Percentiles rank a stretch among this genome's conserved stretches.
These are phyloP conservation scores for Sycophaga agraensis DNA, from an alignment of 1,140 invertebrate genomes.

Conservation along the genomic window DNA sequence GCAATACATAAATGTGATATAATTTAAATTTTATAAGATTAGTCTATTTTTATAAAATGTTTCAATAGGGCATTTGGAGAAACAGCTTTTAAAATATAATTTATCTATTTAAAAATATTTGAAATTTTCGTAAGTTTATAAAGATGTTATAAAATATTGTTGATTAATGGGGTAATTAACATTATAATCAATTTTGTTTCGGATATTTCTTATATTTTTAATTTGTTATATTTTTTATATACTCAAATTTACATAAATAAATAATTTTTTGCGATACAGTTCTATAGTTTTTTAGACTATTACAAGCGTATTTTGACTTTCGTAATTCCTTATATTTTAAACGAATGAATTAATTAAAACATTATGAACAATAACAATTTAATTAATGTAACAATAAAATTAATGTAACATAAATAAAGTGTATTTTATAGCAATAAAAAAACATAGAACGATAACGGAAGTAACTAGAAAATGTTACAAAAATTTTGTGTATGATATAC, in stretches of 20 bases:
- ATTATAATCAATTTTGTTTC: background rate
- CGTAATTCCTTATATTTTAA: background rate
- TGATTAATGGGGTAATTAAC: background rate
- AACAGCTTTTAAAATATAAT: no score
- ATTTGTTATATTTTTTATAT: no score
- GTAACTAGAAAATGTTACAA: constrained; percentile 28
- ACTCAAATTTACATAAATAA: constrained; percentile 8
- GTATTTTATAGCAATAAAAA: constrained; percentile 12
- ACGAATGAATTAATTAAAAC: no score
- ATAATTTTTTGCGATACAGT: background rate
- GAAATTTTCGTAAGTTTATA: no score
- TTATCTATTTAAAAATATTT: no score
- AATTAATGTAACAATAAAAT: constrained; percentile 14
- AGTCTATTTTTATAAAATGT: no score
- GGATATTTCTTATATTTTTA: constrained; percentile 7
- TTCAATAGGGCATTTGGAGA: no score
- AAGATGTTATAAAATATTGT: background rate
- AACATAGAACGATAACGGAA: constrained; percentile 8
- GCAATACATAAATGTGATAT: no score
- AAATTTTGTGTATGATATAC: constrained; percentile 11
- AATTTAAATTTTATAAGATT: no score
- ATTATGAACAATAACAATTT: constrained; percentile 11
- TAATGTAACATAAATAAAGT: constrained; percentile 6
- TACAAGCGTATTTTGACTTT: constrained; percentile 3
- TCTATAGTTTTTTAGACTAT: background rate